These are phyloP conservation scores for Cheiracanthium punctorium DNA, from an alignment of 2,888 invertebrate genomes.

Conservation along the genomic window DNA sequence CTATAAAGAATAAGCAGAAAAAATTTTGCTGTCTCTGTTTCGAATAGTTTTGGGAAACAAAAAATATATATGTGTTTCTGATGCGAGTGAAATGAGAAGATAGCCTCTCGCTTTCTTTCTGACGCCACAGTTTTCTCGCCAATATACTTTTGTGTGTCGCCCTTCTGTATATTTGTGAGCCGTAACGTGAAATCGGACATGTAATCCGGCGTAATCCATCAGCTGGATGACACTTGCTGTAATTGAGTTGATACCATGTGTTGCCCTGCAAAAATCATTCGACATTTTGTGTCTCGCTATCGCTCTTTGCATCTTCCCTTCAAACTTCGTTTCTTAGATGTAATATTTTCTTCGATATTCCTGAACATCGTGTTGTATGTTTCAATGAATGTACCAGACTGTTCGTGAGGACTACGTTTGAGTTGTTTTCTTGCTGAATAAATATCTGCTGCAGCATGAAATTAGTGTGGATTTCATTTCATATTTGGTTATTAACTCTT, in stretches of 20 bases:
- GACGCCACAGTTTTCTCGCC: neutral
- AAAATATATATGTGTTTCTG: conserved; percentile 3
- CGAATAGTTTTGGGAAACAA: neutral
- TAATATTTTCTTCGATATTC: too few relatives aligned
- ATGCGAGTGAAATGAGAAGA: neutral
- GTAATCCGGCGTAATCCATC: conserved; percentile 34
- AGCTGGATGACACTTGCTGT: conserved; percentile 27
- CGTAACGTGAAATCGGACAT: conserved; percentile 52
- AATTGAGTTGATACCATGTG: conserved; percentile 41
- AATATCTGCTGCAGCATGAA: too few relatives aligned
- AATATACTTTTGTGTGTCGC: neutral
- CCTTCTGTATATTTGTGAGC: conserved; percentile 52
- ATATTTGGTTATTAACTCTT: too few relatives aligned
- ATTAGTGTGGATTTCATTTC: too few relatives aligned
- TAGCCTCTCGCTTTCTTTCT: neutral
- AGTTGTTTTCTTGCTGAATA: too few relatives aligned
- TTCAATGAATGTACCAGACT: too few relatives aligned
- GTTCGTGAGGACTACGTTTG: too few relatives aligned
- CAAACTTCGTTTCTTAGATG: too few relatives aligned
- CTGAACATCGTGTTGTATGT: too few relatives aligned
- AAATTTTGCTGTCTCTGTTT: neutral
- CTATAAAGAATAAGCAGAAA: neutral
- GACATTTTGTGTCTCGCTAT: neutral
- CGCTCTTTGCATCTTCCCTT: conserved; percentile 3
- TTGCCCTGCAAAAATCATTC: conserved; percentile 7